Percentiles rank a stretch among this genome's conserved stretches.
Conservation (phyloP, 2,888 invertebrate species). For the Merodon equestris region DNA sequence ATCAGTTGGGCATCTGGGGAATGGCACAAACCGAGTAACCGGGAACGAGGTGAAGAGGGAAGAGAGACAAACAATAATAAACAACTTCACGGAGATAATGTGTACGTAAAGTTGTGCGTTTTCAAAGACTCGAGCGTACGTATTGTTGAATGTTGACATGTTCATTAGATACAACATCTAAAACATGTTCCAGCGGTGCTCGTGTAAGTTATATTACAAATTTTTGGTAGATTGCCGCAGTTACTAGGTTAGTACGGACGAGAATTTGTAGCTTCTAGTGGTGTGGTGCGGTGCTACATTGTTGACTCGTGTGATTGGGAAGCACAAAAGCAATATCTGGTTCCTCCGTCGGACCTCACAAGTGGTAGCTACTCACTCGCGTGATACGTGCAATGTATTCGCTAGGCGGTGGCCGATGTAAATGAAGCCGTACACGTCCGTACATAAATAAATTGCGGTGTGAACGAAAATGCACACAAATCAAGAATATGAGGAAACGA, state of each 20-base stretch:
- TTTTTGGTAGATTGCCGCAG: constrained; percentile 23
- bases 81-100: constrained; percentile 8
- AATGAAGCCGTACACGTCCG: too few species aligned
- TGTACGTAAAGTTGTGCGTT: constrained; percentile 15
- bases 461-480: too few species aligned
- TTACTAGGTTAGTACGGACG: constrained; percentile 61
- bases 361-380: constrained; percentile 28
- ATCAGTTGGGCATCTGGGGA: constrained; percentile 57
- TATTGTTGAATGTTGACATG: constrained; percentile 56
- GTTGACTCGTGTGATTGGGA: constrained; percentile 12
- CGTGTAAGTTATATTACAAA: constrained; percentile 61
- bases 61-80: not conserved
- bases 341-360: constrained; percentile 43
- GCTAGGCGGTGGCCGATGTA: too few species aligned
- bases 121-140: constrained; percentile 21
- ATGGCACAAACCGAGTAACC: constrained; percentile 13
- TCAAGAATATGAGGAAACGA: too few species aligned
- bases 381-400: constrained; percentile 24
- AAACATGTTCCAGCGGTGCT: constrained; percentile 53
- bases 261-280: constrained; percentile 11
- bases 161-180: constrained; percentile 53
- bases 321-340: constrained; percentile 10
- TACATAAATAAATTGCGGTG: too few species aligned
- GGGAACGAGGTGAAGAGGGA: not conserved
- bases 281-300: constrained; percentile 9